Evolutionary conservation across 2,113 vertebrate genomes (phyloP), one percentile per base, ranked within the genome.

Genomic region (Tapirus terrestris): DNA sequence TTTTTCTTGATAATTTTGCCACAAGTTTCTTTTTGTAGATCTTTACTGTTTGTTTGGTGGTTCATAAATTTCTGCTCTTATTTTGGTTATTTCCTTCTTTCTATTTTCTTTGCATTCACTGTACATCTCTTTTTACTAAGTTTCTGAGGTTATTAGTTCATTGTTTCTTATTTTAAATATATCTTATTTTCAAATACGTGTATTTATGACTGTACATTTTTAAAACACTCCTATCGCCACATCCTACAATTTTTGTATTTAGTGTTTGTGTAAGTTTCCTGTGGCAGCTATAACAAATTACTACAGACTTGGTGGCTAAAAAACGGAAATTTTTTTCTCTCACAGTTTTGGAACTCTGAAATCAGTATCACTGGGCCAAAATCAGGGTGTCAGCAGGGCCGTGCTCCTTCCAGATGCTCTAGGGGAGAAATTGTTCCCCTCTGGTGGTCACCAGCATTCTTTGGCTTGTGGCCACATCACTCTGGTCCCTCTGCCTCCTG

Each of bases 231-330:
- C n/a, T 29, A 39, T 20, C 58, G 51, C 84, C 51, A 70, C n/a
- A 58, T 20, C n/a, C 25, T 43, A 31, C 51, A 58, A 17, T 70
- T 27, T 5, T 65, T 51, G 68, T 25, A 4, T 21, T 31, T 21
- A 21, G 39, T 33, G 29, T 81, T 77, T 84, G 3, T 61, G 5
- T 89, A 91, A 56, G 33, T 92, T 94, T 92, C 63, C 51, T 65
- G 7, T 92, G n/a, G n/a, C 89, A 73, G 36, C 29, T 92, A 0
- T 75, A 48, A 83, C 33, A 95, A 39, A 94, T 89, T 92, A n/a
- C 33, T 61, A 73, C 53, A 89, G 39, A 83, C 36, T 76, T 91
- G 53, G 29, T 85, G 65, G 53, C 51, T 88, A 68, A 86, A 83
- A 48, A 92, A 70, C 70, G 58, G 31, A 60, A 45, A 39, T 73